Base-by-base conservation (phyloP, 1,140 invertebrate genomes). In the Drosophila arawakana region DNA sequence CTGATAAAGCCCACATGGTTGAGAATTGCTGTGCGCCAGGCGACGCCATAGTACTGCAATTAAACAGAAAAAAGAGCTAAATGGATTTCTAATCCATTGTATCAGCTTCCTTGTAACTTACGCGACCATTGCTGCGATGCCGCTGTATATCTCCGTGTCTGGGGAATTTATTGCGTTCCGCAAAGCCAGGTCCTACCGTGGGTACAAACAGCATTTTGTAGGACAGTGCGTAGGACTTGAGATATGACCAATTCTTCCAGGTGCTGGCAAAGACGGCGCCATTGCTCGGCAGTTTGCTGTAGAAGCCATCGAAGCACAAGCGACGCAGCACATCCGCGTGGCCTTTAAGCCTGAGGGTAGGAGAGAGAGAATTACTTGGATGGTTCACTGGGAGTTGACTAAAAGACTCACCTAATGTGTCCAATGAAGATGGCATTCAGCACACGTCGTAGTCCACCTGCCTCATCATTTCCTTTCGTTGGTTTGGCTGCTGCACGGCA, bases 241-340 rank as follows among this genome's bases (percentile, higher is more conserved):
- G 81, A 79, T 92, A 93, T 50, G 92, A 93, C 94, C 94, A 95
- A 89, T 95, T 95, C 83, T 95, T 95, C 94, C 94, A 95, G 7
- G 94, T 94, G 66, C 94, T 94, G 10, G 94, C 94, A 76, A 94
- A 95, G 70, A 94, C 94, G 46, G 94, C 94, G 2, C 94, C 94
- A 90, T 95, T 95, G 30, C 93, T 93, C 1, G 94, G 94, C 78
- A 94, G 93, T 57, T 94, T 94, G n/a, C 94, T 94, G 70, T 95
- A 95, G 77, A 95, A 95, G 7, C 94, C 94, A 90, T 95, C 94
- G 73, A 95, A 95, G 66, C 94, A 93, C 13, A 94, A 93, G 62
- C 94, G 81, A 25, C 88, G 80, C 58, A 92, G 55, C 18, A 89
- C 80, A 76, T 92, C 90, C 46, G 89, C 90, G 75, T 92, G 90